Conservation (phyloP, 1,140 invertebrate genomes). For the Venustaconcha ellipsiformis region DNA sequence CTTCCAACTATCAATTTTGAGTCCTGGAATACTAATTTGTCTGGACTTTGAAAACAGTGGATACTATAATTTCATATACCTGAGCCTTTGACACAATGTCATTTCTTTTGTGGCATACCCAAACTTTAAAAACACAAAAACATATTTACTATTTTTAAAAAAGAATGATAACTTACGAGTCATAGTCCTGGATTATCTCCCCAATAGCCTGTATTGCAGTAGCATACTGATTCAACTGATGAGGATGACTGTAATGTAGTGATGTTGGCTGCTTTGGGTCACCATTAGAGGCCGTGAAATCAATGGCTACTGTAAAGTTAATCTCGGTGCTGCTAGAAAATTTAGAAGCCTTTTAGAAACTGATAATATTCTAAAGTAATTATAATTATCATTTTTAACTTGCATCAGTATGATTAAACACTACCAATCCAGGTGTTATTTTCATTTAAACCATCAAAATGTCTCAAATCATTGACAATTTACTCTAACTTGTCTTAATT, state of each 20-base stretch:
- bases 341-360: conserved; percentile 6
- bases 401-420: not conserved
- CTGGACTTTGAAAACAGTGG: too few relatives aligned
- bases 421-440: not conserved
- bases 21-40: too few relatives aligned
- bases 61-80: too few relatives aligned
- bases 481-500: too few relatives aligned
- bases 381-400: not conserved
- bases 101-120: too few relatives aligned
- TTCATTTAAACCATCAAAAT: not conserved
- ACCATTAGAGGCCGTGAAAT: conserved; percentile 79
- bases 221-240: conserved; percentile 73
- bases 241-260: conserved; percentile 72
- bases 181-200: conserved; percentile 77
- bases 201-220: conserved; percentile 72
- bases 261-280: conserved; percentile 72
- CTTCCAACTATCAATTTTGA: too few relatives aligned
- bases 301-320: conserved; percentile 76
- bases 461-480: not conserved
- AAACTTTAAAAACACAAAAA: too few relatives aligned
- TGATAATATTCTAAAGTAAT: not conserved
- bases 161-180: conserved; percentile 48
- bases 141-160: too few relatives aligned
- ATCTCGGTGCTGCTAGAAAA: conserved; percentile 68
- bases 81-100: too few relatives aligned